phyloP scores from a whole-genome alignment of 2,113 vertebrate genomes.

The Lota lota region DNA sequence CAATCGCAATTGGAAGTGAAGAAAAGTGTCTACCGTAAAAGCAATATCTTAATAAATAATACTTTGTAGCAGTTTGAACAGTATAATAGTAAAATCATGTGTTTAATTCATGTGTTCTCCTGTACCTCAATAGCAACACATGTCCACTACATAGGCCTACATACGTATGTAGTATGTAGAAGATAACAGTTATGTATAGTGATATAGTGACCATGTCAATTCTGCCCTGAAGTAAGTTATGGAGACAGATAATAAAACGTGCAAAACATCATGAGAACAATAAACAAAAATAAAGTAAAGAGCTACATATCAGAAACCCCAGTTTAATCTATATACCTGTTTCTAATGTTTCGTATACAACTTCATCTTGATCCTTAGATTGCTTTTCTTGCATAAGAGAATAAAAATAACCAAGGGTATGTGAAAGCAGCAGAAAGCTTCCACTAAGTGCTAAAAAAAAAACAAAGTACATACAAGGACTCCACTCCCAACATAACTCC shows the following conservation, averaged over 20 bases:
- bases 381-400: constrained; percentile 9
- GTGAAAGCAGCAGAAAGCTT: constrained; percentile 37
- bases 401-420: constrained; percentile 13
- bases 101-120: constrained; percentile 32
- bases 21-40: constrained; percentile 59
- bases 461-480: constrained; percentile 22
- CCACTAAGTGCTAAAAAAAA: constrained; percentile 55
- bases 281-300: constrained; percentile 5
- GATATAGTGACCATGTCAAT: neutral
- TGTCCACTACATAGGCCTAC: constrained; percentile 76
- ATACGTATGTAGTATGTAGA: constrained; percentile 62
- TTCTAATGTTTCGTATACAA: constrained; percentile 10
- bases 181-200: constrained; percentile 47
- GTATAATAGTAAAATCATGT: constrained; percentile 48
- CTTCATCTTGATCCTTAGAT: neutral
- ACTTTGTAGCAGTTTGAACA: constrained; percentile 53
- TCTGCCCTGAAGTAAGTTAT: constrained; percentile 23
- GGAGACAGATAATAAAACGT: constrained; percentile 16
- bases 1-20: constrained; percentile 22
- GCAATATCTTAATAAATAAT: constrained; percentile 71
- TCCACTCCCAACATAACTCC: neutral
- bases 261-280: constrained; percentile 15
- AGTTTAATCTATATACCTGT: constrained; percentile 2
- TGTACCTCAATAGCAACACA: constrained; percentile 44
- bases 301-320: constrained; percentile 27